Conservation (phyloP, 2,797 vertebrate genomes). For the Anniella stebbinsi region DNA sequence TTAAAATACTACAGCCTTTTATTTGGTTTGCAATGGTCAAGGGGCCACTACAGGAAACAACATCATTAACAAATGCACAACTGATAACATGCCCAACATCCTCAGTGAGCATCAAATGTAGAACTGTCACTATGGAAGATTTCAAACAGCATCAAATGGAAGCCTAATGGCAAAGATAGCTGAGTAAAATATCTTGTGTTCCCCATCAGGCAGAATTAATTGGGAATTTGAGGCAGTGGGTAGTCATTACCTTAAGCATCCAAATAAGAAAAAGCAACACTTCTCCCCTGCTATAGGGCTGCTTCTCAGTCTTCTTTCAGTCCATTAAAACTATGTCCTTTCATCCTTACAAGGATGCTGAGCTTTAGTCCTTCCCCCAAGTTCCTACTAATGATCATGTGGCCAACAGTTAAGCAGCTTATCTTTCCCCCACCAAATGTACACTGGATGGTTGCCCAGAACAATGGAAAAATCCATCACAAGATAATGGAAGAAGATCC, state of each 20-base stretch:
- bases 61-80: slow-evolving; percentile 14
- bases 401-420: not conserved
- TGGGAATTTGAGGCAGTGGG: slow-evolving; percentile 27
- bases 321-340: not conserved
- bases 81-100: not conserved
- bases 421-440: not conserved
- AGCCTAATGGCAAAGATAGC: slow-evolving; percentile 17
- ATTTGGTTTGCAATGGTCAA: slow-evolving; percentile 4
- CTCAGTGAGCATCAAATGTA: slow-evolving; percentile 15
- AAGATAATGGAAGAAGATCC: not conserved
- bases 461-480: slow-evolving; percentile 3
- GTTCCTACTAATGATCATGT: slow-evolving; percentile 6
- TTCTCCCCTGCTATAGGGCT: not conserved
- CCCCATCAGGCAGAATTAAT: slow-evolving; percentile 28
- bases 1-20: not conserved
- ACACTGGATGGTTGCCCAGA: not conserved
- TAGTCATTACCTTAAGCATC: slow-evolving; percentile 18
- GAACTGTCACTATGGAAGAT: not conserved
- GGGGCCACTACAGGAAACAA: slow-evolving; percentile 8
- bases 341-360: not conserved
- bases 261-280: slow-evolving; percentile 1
- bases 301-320: slow-evolving; percentile 14
- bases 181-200: not conserved
- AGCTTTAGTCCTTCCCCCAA: not conserved
- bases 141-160: slow-evolving; percentile 17